Conservation (phyloP, 2,888 invertebrate species). For the Drosophila parthenogenetica region DNA sequence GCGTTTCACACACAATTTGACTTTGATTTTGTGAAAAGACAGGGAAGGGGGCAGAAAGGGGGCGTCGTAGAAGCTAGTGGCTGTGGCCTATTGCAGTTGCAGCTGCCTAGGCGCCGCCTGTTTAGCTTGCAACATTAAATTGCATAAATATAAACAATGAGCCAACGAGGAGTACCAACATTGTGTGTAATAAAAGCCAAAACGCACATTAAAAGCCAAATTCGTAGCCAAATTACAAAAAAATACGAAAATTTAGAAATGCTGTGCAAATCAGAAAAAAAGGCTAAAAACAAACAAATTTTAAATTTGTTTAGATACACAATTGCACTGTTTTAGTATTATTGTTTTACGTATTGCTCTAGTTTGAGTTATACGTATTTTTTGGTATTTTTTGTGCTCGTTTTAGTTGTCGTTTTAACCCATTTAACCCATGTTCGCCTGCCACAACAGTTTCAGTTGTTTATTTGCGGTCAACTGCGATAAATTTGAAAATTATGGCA, state of each 20-base stretch:
- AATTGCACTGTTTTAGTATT: slow-evolving; percentile 24
- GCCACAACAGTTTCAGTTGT: slow-evolving; percentile 27
- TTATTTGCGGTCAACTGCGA: slow-evolving; percentile 63
- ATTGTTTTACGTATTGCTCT: not conserved
- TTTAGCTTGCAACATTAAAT: slow-evolving; percentile 65
- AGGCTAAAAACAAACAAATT: slow-evolving; percentile 27
- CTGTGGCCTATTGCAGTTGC: slow-evolving; percentile 35
- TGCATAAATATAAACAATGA: slow-evolving; percentile 66
- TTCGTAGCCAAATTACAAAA: slow-evolving; percentile 17
- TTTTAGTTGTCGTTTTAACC: slow-evolving; percentile 74
- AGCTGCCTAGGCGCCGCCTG: slow-evolving; percentile 45
- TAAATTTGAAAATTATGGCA: slow-evolving; percentile 69
- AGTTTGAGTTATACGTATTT: slow-evolving; percentile 5
- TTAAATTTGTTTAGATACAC: slow-evolving; percentile 47
- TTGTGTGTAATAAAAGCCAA: slow-evolving; percentile 41
- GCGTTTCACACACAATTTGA: slow-evolving; percentile 66
- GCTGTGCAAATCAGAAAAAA: slow-evolving; percentile 49
- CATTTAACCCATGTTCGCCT: slow-evolving; percentile 63
- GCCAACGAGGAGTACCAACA: slow-evolving; percentile 31
- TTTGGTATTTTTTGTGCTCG: slow-evolving; percentile 37
- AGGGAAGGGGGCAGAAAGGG: not conserved
- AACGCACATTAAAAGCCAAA: slow-evolving; percentile 45
- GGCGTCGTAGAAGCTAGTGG: not conserved
- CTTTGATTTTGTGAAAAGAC: slow-evolving; percentile 60
- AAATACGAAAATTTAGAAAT: slow-evolving; percentile 12